A percentile compares a stretch with the other conserved stretches of the same genome.
Evolutionary conservation across 2,888 invertebrate genomes (phyloP).

Genomic region (Epistrophe grossulariae): DNA sequence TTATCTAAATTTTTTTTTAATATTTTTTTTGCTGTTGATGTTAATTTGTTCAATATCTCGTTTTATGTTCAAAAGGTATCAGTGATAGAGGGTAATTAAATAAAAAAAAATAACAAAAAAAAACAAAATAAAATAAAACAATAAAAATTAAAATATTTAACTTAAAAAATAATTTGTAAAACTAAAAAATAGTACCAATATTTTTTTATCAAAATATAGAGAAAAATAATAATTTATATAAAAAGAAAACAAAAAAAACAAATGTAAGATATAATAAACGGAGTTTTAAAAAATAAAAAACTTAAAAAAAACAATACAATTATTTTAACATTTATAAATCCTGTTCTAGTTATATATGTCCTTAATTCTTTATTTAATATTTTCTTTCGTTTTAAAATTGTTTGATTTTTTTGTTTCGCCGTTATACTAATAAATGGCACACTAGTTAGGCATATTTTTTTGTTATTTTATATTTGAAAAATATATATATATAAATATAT

Average conservation of each 20-base stretch:
- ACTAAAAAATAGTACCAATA: constrained; percentile 46
- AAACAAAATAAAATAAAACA: not conserved
- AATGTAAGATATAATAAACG: constrained; percentile 39
- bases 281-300: constrained; percentile 8
- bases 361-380: not conserved
- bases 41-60: constrained; percentile 17
- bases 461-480: constrained; percentile 2
- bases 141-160: not conserved
- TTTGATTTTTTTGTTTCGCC: not conserved
- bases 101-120: not conserved
- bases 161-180: constrained; percentile 44
- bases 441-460: constrained; percentile 37
- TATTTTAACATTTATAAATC: constrained; percentile 13
- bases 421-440: constrained; percentile 17
- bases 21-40: constrained; percentile 25
- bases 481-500: not conserved
- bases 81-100: constrained; percentile 46
- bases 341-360: constrained; percentile 10
- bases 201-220: constrained; percentile 58
- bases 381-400: not conserved
- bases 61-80: constrained; percentile 36
- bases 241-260: constrained; percentile 3
- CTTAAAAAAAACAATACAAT: not conserved
- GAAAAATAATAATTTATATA: constrained; percentile 20
- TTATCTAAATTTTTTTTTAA: not conserved